These are phyloP conservation scores for Paralinhomoeus sp. DNA, from an alignment of 2,888 invertebrate genomes.

Conservation along the genomic window DNA sequence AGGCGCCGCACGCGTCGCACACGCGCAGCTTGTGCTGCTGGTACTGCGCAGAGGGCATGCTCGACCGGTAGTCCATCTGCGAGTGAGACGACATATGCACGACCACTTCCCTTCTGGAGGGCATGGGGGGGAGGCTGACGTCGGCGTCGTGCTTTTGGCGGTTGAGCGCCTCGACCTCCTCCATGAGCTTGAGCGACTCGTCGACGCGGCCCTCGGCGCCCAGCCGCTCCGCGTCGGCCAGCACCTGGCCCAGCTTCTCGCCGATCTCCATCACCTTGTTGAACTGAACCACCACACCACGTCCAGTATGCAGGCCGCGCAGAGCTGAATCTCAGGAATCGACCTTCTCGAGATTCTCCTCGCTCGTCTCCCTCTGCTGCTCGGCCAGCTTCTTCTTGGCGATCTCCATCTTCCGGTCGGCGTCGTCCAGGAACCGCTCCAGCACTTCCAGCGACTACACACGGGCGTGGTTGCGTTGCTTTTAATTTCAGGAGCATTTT, in stretches of 20 bases:
- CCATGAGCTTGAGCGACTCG: constrained; percentile 71
- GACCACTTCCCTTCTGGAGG: too few relatives aligned
- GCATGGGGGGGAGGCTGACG: constrained; percentile 14
- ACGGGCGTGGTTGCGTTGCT: too few relatives aligned
- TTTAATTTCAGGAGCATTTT: too few relatives aligned
- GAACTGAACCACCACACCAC: too few relatives aligned
- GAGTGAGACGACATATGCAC: too few relatives aligned
- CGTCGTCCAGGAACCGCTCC: constrained; percentile 81
- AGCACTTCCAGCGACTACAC: constrained; percentile 80
- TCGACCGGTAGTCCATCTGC: constrained; percentile 70
- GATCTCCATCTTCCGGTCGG: constrained; percentile 79
- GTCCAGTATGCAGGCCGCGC: too few relatives aligned
- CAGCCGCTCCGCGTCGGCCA: constrained; percentile 74
- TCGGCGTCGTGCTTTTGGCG: constrained; percentile 79
- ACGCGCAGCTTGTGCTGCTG: constrained; percentile 92
- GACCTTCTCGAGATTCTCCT: constrained; percentile 71
- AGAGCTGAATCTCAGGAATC: not conserved
- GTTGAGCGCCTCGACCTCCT: constrained; percentile 80
- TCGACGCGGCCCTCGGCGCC: constrained; percentile 77
- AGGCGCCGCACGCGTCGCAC: constrained; percentile 88
- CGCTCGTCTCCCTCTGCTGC: constrained; percentile 85
- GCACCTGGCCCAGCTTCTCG: constrained; percentile 85
- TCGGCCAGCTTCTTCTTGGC: constrained; percentile 82
- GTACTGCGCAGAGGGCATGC: constrained; percentile 91
- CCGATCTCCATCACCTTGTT: constrained; percentile 76